Percentiles rank a stretch among this genome's conserved stretches.
phyloP scores from a whole-genome alignment of 2,888 invertebrate genomes.

The Zaprionus lineosus region DNA sequence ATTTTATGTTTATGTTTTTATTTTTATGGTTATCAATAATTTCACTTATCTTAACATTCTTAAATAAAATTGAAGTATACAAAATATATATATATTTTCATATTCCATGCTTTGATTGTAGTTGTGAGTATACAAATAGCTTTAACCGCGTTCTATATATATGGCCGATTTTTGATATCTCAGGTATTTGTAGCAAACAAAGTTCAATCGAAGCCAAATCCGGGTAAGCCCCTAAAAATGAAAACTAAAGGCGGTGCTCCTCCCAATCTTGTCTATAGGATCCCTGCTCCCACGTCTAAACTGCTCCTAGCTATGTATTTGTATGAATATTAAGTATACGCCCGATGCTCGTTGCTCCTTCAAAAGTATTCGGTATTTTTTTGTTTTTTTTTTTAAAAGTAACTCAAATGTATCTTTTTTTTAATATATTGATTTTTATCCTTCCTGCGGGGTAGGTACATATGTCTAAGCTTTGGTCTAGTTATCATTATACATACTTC shows the following conservation, averaged over 20 bases:
- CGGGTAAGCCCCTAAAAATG: too few relatives aligned
- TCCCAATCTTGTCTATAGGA: neutral
- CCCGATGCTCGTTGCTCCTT: too few relatives aligned
- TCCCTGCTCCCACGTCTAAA: too few relatives aligned
- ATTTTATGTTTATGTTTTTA: too few relatives aligned
- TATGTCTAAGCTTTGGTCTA: slow-evolving; percentile 76
- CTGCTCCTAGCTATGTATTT: too few relatives aligned
- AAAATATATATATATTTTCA: slow-evolving; percentile 64
- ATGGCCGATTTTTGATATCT: slow-evolving; percentile 43
- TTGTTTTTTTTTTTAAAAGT: too few relatives aligned
- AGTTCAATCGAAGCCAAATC: slow-evolving; percentile 54
- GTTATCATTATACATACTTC: slow-evolving; percentile 56
- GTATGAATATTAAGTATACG: too few relatives aligned
- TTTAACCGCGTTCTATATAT: slow-evolving; percentile 34
- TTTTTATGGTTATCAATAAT: slow-evolving; percentile 46
- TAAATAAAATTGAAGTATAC: slow-evolving; percentile 73
- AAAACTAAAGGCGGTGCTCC: slow-evolving; percentile 44
- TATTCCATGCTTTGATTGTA: slow-evolving; percentile 50
- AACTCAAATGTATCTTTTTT: too few relatives aligned
- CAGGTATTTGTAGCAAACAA: slow-evolving; percentile 72
- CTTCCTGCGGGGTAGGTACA: too few relatives aligned
- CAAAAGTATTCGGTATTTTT: too few relatives aligned
- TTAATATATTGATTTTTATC: too few relatives aligned
- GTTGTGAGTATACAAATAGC: slow-evolving; percentile 12
- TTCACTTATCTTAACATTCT: slow-evolving; percentile 67